A percentile compares a stretch with the other conserved stretches of the same genome.
Conservation (phyloP, 2,113 vertebrate genomes). For the Zonotrichia leucophrys region DNA sequence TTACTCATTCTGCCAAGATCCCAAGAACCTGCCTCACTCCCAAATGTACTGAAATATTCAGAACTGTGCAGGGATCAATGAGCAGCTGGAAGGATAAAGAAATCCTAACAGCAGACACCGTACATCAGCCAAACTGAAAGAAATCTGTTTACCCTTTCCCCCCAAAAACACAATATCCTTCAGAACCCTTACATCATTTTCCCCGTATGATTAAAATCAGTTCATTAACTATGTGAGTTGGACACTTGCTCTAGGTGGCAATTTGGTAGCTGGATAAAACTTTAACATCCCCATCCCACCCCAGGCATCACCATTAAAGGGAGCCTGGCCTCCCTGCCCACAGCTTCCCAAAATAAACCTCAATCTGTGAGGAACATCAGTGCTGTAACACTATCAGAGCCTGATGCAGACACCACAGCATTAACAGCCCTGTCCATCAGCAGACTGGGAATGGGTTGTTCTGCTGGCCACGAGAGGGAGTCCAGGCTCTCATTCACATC, state of each 20-base stretch:
- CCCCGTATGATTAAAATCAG: background rate
- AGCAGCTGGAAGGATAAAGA: background rate
- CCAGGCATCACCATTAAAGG: background rate
- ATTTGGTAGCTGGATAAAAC: background rate
- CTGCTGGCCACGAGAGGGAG: constrained; percentile 37
- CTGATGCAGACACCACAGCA: background rate
- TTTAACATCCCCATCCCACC: background rate
- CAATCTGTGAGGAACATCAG: background rate
- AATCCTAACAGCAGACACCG: background rate
- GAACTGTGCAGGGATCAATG: background rate
- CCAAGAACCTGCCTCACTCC: background rate
- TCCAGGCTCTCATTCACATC: background rate
- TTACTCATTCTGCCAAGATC: background rate
- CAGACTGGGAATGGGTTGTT: background rate
- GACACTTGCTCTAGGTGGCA: background rate
- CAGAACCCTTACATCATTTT: background rate
- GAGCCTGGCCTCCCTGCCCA: background rate
- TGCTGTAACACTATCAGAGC: background rate
- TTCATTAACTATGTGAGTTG: background rate
- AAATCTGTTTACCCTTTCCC: background rate
- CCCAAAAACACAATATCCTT: background rate
- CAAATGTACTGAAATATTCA: background rate
- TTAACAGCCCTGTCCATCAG: background rate
- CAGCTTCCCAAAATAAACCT: constrained; percentile 34
- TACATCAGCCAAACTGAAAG: background rate